Percentiles rank a stretch among this genome's conserved stretches.
phyloP scores from a whole-genome alignment of 2,888 invertebrate species.

The Zhuqinia jingwanae region DNA sequence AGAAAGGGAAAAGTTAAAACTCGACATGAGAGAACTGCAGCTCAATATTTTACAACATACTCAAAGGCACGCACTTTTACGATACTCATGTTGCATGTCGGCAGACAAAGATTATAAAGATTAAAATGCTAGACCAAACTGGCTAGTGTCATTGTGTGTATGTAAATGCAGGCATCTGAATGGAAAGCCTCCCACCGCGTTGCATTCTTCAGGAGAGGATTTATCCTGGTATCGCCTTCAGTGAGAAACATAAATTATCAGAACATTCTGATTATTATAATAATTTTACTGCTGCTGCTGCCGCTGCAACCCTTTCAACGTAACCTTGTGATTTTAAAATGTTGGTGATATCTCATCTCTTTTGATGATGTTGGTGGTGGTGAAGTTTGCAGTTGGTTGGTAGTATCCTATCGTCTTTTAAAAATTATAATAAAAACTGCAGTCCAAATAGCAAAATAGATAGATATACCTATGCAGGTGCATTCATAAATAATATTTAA shows the following conservation, averaged over 20 bases:
- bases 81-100: too few species aligned
- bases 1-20: too few species aligned
- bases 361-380: neutral
- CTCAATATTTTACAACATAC: too few species aligned
- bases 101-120: too few species aligned
- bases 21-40: too few species aligned
- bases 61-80: too few species aligned
- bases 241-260: conserved; percentile 64
- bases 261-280: conserved; percentile 35
- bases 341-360: neutral
- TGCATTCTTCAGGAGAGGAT: neutral
- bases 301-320: neutral
- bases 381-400: neutral
- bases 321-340: neutral
- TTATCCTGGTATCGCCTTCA: conserved; percentile 40
- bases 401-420: too few species aligned
- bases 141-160: neutral
- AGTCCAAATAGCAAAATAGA: conserved; percentile 17
- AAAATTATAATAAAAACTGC: too few species aligned
- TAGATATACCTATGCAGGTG: too few species aligned
- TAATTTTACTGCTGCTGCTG: conserved; percentile 2
- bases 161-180: conserved; percentile 6
- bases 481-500: conserved; percentile 68
- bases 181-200: conserved; percentile 51
- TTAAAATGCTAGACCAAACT: too few species aligned